These are phyloP conservation scores for Hermaeophaga mercurialis DNA, from an alignment of 2,888 invertebrate species.

Conservation along the genomic window DNA sequence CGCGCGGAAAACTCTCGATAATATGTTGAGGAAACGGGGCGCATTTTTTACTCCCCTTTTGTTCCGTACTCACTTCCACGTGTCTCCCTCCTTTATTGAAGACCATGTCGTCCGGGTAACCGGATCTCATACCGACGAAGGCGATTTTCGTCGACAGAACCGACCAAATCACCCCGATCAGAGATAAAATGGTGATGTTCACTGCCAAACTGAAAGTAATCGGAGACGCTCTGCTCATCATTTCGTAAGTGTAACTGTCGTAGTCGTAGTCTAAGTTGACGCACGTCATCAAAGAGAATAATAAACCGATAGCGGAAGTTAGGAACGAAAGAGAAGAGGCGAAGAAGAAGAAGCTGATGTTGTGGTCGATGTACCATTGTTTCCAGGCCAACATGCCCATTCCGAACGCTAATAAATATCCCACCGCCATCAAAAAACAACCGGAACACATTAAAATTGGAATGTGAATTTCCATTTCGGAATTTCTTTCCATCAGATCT, in stretches of 20 bases:
- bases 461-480: constrained; percentile 38
- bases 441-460: constrained; percentile 55
- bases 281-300: constrained; percentile 39
- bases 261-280: constrained; percentile 34
- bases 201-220: constrained; percentile 50
- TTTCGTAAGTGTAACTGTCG: constrained; percentile 30
- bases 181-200: constrained; percentile 64
- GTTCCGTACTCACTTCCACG: constrained; percentile 62
- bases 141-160: constrained; percentile 64
- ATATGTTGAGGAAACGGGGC: constrained; percentile 60
- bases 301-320: constrained; percentile 56
- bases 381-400: constrained; percentile 67
- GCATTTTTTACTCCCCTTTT: constrained; percentile 62
- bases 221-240: constrained; percentile 21
- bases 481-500: constrained; percentile 27
- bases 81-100: constrained; percentile 59
- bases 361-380: constrained; percentile 70
- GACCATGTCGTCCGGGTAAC: constrained; percentile 62
- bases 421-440: constrained; percentile 61
- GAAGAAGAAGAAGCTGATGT: constrained; percentile 67
- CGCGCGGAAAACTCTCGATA: constrained; percentile 62
- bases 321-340: constrained; percentile 62
- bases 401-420: constrained; percentile 61
- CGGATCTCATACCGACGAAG: constrained; percentile 66
- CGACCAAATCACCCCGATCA: constrained; percentile 66